Conservation (phyloP, 2,113 vertebrate species). For the Cebus imitator region DNA sequence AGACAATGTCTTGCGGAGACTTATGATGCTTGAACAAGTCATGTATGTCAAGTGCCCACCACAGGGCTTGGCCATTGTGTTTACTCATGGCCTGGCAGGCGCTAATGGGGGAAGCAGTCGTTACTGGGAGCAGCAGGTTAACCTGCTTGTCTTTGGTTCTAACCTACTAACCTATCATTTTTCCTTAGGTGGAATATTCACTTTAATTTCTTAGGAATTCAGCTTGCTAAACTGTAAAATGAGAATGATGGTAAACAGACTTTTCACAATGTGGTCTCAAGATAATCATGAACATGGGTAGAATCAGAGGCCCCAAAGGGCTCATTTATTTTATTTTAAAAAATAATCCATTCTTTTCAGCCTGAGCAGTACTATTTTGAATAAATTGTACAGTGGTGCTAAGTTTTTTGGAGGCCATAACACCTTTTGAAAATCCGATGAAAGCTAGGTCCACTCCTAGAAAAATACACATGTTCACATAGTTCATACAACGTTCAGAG, state of each 20-base stretch:
- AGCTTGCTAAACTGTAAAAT: slow-evolving; percentile 4
- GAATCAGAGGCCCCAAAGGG: not conserved
- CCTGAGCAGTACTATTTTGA: not conserved
- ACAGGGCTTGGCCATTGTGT: not conserved
- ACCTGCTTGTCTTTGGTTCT: not conserved
- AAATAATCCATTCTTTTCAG: not conserved
- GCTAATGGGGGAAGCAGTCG: not conserved
- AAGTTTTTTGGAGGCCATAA: not conserved
- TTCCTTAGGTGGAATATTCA: not conserved
- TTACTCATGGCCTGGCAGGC: not conserved
- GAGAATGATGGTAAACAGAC: not conserved
- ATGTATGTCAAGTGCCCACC: not conserved
- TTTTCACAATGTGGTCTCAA: not conserved
- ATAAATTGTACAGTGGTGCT: not conserved
- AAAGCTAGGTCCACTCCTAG: not conserved
- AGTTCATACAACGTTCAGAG: no score
- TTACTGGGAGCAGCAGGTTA: not conserved
- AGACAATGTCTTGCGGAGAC: not conserved
- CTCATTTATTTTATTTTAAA: not conserved
- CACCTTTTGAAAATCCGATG: not conserved
- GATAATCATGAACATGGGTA: not conserved
- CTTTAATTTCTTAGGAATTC: not conserved
- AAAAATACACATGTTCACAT: not conserved
- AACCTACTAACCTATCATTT: not conserved
- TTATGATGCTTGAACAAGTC: not conserved